A percentile compares a stretch with the other conserved stretches of the same genome.
phyloP scores from a whole-genome alignment of 1,140 invertebrate genomes.

The Eciton burchellii region DNA sequence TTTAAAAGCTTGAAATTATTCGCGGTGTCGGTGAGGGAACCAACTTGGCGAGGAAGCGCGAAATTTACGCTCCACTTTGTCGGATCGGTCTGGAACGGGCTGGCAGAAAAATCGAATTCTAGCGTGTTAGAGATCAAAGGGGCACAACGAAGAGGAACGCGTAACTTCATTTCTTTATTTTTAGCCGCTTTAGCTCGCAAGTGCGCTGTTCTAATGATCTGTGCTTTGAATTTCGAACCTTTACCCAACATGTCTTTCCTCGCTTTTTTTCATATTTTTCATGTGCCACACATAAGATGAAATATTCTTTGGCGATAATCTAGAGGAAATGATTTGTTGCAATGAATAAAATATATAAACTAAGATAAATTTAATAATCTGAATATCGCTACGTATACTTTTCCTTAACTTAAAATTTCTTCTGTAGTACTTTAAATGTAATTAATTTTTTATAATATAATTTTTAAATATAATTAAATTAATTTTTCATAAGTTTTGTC shows the following conservation, averaged over 20 bases:
- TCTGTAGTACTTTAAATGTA: too few relatives aligned
- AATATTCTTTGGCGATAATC: neutral
- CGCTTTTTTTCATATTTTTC: neutral
- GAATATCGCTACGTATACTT: too few relatives aligned
- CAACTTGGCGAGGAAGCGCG: slow-evolving; percentile 45
- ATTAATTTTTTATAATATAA: too few relatives aligned
- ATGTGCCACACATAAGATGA: neutral
- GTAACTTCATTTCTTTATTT: slow-evolving; percentile 61
- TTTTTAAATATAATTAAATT: too few relatives aligned
- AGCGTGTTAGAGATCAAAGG: slow-evolving; percentile 49
- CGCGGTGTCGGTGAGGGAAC: neutral
- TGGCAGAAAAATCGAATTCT: slow-evolving; percentile 55
- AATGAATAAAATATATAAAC: neutral
- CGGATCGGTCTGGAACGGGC: slow-evolving; percentile 24
- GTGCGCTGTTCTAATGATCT: slow-evolving; percentile 42
- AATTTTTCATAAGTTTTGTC: too few relatives aligned
- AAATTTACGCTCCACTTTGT: slow-evolving; percentile 60
- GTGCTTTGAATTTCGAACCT: slow-evolving; percentile 47
- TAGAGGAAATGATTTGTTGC: neutral
- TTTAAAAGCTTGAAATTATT: slow-evolving; percentile 23
- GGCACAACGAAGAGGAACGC: slow-evolving; percentile 39
- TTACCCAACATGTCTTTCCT: slow-evolving; percentile 8
- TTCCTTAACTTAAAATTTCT: too few relatives aligned
- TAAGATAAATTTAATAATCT: neutral
- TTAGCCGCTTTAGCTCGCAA: slow-evolving; percentile 45